These are phyloP conservation scores for Drosophila sp. DNA, from an alignment of 1,140 invertebrate species.

Conservation along the genomic window DNA sequence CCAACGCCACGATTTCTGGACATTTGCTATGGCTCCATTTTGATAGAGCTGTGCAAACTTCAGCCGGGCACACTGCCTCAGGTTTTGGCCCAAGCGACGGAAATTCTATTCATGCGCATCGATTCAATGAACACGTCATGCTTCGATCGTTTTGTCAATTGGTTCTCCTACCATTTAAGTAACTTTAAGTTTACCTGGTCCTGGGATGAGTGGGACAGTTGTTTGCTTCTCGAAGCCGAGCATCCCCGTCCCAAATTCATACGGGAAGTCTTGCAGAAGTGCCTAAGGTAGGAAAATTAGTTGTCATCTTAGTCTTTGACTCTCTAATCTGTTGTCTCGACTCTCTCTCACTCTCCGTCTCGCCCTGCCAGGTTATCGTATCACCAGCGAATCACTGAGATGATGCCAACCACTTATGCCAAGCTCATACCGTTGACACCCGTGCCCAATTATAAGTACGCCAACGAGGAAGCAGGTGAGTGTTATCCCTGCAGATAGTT, in stretches of 20 bases:
- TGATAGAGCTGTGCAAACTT: conserved; percentile 98
- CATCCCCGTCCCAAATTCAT: conserved; percentile 98
- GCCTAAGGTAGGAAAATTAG: conserved; percentile 87
- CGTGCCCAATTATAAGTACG: conserved; percentile 92
- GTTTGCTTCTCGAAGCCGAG: conserved; percentile 92
- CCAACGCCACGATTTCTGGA: conserved; percentile 94
- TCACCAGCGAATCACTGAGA: conserved; percentile 95
- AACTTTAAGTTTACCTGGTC: conserved; percentile 99
- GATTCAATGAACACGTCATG: conserved; percentile 98
- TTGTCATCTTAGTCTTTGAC: neutral
- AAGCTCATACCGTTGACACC: conserved; percentile 91
- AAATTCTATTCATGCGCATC: conserved; percentile 97
- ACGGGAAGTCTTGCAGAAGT: conserved; percentile 95
- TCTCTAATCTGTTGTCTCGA: neutral
- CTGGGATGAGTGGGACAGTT: conserved; percentile 97
- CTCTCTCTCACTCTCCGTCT: conserved; percentile 58
- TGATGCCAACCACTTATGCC: conserved; percentile 94
- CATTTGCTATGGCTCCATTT: conserved; percentile 96
- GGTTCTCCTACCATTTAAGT: conserved; percentile 99
- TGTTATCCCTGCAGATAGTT: conserved; percentile 30
- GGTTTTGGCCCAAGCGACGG: conserved; percentile 98
- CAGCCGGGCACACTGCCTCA: conserved; percentile 98
- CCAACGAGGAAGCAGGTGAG: conserved; percentile 91
- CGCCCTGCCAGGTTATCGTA: conserved; percentile 91
- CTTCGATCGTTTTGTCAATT: conserved; percentile 98